Conservation (phyloP, 2,113 vertebrate species). For the Thalassoma bifasciatum region DNA sequence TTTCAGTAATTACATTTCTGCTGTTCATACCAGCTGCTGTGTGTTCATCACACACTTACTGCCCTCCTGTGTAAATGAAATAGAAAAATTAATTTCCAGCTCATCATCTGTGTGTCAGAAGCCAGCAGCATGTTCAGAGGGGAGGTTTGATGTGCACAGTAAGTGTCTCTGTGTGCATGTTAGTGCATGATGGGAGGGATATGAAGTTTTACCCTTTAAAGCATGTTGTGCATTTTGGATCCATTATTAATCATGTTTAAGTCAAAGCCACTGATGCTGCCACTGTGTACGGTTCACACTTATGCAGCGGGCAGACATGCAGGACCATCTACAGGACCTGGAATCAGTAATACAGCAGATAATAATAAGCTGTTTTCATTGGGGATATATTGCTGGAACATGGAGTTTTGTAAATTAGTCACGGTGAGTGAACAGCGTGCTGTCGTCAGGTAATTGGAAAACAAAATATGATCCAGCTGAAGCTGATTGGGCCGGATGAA, state of each 20-base stretch:
- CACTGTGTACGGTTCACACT: constrained; percentile 9
- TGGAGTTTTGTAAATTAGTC: constrained; percentile 67
- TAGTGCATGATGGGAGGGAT: constrained; percentile 12
- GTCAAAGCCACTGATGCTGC: constrained; percentile 22
- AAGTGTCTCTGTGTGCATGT: constrained; percentile 29
- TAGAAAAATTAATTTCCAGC: constrained; percentile 58
- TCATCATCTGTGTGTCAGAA: constrained; percentile 60
- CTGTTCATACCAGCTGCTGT: constrained; percentile 65
- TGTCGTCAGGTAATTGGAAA: constrained; percentile 69
- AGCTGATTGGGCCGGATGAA: constrained; percentile 62
- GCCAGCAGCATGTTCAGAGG: constrained; percentile 29
- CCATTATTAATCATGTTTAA: constrained; percentile 29
- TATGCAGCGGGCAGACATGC: constrained; percentile 26
- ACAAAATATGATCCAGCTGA: constrained; percentile 62
- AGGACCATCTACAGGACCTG: constrained; percentile 24
- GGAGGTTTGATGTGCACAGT: constrained; percentile 22
- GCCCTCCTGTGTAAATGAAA: constrained; percentile 60
- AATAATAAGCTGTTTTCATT: constrained; percentile 56
- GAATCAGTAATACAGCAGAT: constrained; percentile 50
- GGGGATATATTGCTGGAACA: constrained; percentile 53
- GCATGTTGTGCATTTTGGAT: constrained; percentile 39
- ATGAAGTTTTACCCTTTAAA: constrained; percentile 37
- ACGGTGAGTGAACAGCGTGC: constrained; percentile 54
- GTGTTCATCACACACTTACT: constrained; percentile 66
- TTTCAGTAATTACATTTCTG: constrained; percentile 78